Percentiles rank a stretch among this genome's conserved stretches.
These are phyloP conservation scores for Coelopa pilipes DNA, from an alignment of 2,888 invertebrate species.

Conservation along the genomic window DNA sequence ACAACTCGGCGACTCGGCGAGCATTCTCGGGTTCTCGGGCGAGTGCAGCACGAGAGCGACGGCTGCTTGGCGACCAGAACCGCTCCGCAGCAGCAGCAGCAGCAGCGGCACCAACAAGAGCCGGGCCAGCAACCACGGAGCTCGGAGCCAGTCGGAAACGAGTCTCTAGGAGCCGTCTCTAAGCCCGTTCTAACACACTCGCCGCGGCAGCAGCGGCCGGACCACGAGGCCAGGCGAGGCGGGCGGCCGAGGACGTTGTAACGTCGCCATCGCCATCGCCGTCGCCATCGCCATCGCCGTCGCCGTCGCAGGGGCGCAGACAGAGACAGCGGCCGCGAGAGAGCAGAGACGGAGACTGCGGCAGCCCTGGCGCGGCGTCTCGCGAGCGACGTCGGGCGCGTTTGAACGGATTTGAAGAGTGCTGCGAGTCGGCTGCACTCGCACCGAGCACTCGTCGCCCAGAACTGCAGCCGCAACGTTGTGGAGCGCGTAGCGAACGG, in stretches of 20 bases:
- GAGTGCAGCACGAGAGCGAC: background rate
- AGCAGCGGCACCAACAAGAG: background rate
- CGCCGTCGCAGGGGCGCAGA: conserved; percentile 29
- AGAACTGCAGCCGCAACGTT: conserved; percentile 66
- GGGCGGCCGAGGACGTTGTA: conserved; percentile 15
- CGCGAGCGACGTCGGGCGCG: background rate
- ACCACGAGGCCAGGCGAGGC: background rate
- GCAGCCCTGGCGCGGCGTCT: too few relatives aligned
- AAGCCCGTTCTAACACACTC: conserved; percentile 57
- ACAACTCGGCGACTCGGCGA: background rate
- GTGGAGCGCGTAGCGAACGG: conserved; percentile 65
- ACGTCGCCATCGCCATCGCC: background rate
- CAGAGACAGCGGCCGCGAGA: conserved; percentile 15
- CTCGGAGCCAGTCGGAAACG: conserved; percentile 25
- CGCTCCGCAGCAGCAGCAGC: background rate
- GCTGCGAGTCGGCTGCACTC: conserved; percentile 64
- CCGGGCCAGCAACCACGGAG: background rate
- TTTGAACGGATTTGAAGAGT: conserved; percentile 51
- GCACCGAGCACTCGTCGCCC: conserved; percentile 66
- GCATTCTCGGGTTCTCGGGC: background rate
- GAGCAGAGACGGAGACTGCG: conserved; percentile 9
- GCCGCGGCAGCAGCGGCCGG: background rate
- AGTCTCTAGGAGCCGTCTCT: conserved; percentile 49
- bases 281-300: background rate
- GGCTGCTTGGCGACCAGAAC: background rate